Percentiles rank a stretch among this genome's conserved stretches.
Evolutionary conservation across 2,888 invertebrate genomes (phyloP).

Genomic region (Lacanobia oleracea): DNA sequence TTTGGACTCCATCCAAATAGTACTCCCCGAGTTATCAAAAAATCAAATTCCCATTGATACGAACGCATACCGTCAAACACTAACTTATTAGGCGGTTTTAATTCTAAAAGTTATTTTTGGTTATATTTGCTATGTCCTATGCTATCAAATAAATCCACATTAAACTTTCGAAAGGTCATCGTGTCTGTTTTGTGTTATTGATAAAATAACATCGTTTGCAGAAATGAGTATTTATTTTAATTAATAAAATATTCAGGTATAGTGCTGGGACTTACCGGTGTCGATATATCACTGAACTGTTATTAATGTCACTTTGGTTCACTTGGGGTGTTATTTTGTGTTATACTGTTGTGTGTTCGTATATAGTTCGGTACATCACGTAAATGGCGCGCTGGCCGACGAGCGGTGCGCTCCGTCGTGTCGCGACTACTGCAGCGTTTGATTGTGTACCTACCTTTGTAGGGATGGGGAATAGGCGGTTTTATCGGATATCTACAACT

Average conservation of each 20-base stretch:
- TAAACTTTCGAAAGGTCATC: slow-evolving; percentile 64
- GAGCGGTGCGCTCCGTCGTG: slow-evolving; percentile 57
- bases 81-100: slow-evolving; percentile 41
- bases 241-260: slow-evolving; percentile 5
- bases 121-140: slow-evolving; percentile 52
- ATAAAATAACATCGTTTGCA: slow-evolving; percentile 60
- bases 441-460: slow-evolving; percentile 60
- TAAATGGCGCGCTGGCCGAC: slow-evolving; percentile 45
- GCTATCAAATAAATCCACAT: slow-evolving; percentile 50
- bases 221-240: slow-evolving; percentile 36
- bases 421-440: slow-evolving; percentile 67
- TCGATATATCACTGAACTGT: slow-evolving; percentile 52
- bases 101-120: slow-evolving; percentile 43
- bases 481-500: slow-evolving; percentile 43
- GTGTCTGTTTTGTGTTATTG: slow-evolving; percentile 61
- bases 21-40: slow-evolving; percentile 83
- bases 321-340: slow-evolving; percentile 59
- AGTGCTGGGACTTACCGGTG: slow-evolving; percentile 59
- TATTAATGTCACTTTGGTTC: slow-evolving; percentile 57
- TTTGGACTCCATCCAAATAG: slow-evolving; percentile 88
- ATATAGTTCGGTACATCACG: slow-evolving; percentile 66
- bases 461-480: slow-evolving; percentile 50
- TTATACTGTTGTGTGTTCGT: slow-evolving; percentile 62
- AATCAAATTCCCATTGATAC: slow-evolving; percentile 71
- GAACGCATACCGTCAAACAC: slow-evolving; percentile 40